Conservation (phyloP, 2,113 vertebrate genomes). For the Tachysurus fulvidraco region DNA sequence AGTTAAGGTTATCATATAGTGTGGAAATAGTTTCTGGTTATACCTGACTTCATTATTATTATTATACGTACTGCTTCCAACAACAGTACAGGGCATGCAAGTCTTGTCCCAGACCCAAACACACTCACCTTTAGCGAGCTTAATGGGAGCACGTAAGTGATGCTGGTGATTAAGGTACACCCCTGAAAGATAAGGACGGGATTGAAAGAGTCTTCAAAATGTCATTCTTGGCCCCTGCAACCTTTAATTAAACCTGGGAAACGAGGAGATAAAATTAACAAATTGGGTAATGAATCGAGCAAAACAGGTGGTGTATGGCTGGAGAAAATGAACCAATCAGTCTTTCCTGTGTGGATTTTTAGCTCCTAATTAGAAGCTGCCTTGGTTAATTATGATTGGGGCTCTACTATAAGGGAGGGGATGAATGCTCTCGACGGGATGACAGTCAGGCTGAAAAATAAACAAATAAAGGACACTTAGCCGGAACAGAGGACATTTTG, state of each 20-base stretch:
- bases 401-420: constrained; percentile 62
- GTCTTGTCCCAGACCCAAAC: not conserved
- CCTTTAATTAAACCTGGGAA: constrained; percentile 76
- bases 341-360: constrained; percentile 76
- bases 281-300: constrained; percentile 79
- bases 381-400: constrained; percentile 80
- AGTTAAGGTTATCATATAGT: not conserved
- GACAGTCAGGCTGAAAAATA: constrained; percentile 68
- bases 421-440: constrained; percentile 59
- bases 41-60: not conserved
- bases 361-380: constrained; percentile 79
- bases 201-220: constrained; percentile 70
- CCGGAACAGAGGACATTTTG: constrained; percentile 17
- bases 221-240: constrained; percentile 73
- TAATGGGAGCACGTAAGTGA: constrained; percentile 28
- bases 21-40: not conserved
- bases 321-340: constrained; percentile 79
- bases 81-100: not conserved
- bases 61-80: not conserved
- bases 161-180: constrained; percentile 54
- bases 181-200: constrained; percentile 56
- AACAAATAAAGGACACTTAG: constrained; percentile 65
- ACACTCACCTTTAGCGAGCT: constrained; percentile 24
- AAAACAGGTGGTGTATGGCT: constrained; percentile 79
- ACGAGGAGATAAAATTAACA: constrained; percentile 76